Percentiles rank a stretch among this genome's conserved stretches.
These are phyloP conservation scores for Dysdera silvatica DNA, from an alignment of 1,140 invertebrate genomes.

Conservation along the genomic window DNA sequence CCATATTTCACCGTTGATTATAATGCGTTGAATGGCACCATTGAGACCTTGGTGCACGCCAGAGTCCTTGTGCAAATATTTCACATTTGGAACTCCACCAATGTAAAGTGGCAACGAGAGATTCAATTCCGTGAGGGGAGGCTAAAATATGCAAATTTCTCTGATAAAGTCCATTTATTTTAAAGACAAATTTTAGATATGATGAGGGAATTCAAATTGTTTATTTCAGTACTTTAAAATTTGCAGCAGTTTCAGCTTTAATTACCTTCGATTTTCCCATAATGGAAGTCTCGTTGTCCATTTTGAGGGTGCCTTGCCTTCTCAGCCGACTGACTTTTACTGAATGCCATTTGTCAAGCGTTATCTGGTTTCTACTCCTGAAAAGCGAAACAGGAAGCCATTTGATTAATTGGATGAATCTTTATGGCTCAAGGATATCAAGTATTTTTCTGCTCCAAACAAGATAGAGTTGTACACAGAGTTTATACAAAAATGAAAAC, in stretches of 20 bases:
- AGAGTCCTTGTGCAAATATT: slow-evolving; percentile 61
- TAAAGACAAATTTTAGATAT: background rate
- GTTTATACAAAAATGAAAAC: too few relatives aligned
- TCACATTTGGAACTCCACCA: slow-evolving; percentile 65
- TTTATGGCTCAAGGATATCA: too few relatives aligned
- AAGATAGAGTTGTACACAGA: too few relatives aligned
- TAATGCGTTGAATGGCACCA: slow-evolving; percentile 74
- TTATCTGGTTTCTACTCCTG: slow-evolving; percentile 44
- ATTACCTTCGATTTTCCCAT: slow-evolving; percentile 54
- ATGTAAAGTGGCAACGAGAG: slow-evolving; percentile 73
- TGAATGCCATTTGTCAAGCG: slow-evolving; percentile 69
- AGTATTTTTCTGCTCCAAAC: too few relatives aligned
- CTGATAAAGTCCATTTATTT: background rate
- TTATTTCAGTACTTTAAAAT: too few relatives aligned
- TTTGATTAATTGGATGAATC: too few relatives aligned
- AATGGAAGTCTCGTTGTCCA: slow-evolving; percentile 59
- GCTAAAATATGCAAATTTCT: slow-evolving; percentile 42
- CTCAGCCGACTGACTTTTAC: slow-evolving; percentile 63
- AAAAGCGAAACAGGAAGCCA: too few relatives aligned
- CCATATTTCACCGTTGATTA: slow-evolving; percentile 62
- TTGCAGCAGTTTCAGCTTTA: background rate
- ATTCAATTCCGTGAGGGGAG: slow-evolving; percentile 70
- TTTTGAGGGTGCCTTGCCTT: slow-evolving; percentile 64
- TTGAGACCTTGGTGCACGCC: slow-evolving; percentile 63
- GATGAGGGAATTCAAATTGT: too few relatives aligned